Conservation (phyloP, 2,113 vertebrate genomes). For the Aptenodytes patagonicus region DNA sequence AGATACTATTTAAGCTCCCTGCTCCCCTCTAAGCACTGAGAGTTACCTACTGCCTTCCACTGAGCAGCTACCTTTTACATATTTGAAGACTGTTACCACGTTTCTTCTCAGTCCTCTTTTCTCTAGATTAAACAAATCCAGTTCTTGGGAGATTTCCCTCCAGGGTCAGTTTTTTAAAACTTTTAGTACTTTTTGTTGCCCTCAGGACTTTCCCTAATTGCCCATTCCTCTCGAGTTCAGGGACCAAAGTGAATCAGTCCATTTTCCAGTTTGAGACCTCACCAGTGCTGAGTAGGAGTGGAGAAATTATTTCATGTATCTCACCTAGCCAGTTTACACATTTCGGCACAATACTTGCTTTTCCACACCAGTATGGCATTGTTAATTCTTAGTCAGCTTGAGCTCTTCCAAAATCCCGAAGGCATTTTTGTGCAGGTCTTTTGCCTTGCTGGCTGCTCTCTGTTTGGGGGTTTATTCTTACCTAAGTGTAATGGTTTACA, state of each 20-base stretch:
- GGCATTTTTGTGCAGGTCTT: not conserved
- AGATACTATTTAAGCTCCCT: not conserved
- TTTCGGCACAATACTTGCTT: not conserved
- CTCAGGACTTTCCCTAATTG: not conserved
- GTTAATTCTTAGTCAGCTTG: not conserved
- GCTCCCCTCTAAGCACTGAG: not conserved
- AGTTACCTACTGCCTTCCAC: not conserved
- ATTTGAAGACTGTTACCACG: not conserved
- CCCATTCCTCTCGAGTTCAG: not conserved
- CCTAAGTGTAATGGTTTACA: not conserved
- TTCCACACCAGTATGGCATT: not conserved
- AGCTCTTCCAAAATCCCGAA: not conserved
- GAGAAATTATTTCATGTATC: not conserved
- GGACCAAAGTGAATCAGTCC: not conserved
- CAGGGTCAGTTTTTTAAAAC: not conserved
- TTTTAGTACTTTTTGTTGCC: not conserved
- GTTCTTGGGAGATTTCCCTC: not conserved
- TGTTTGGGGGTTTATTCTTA: not conserved
- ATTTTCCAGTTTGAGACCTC: not conserved
- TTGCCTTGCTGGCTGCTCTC: not conserved
- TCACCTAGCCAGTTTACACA: not conserved
- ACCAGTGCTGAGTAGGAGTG: not conserved
- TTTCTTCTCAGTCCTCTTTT: slow-evolving; percentile 1
- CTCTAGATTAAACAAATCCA: not conserved
- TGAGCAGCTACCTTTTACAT: not conserved